Conservation (phyloP, 2,888 invertebrate species). For the Callosobruchus maculatus region DNA sequence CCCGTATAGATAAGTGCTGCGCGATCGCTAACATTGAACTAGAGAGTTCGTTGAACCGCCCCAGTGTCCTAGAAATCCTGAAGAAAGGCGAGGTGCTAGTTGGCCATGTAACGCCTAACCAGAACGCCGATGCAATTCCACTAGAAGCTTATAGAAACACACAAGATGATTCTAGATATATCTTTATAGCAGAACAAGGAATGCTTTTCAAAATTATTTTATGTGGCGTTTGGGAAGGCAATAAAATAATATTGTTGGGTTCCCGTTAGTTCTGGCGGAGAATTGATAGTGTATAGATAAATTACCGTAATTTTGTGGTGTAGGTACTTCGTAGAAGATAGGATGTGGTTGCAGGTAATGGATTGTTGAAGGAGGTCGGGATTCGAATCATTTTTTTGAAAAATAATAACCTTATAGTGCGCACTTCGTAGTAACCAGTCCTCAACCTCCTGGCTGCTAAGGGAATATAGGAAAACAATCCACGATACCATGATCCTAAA, state of each 20-base stretch:
- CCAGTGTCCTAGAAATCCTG: slow-evolving; percentile 49
- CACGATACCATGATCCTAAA: too few relatives aligned
- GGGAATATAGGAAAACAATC: too few relatives aligned
- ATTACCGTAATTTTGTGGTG: too few relatives aligned
- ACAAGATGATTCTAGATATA: not conserved
- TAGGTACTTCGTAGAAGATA: too few relatives aligned
- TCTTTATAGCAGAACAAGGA: not conserved
- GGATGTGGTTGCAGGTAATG: too few relatives aligned
- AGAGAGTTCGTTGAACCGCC: slow-evolving; percentile 46
- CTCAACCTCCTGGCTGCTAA: too few relatives aligned
- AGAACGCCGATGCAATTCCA: slow-evolving; percentile 20
- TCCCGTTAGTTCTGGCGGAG: not conserved
- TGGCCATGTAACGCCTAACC: slow-evolving; percentile 32
- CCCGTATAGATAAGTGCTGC: not conserved
- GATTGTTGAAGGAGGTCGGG: too few relatives aligned
- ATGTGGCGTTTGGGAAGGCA: not conserved
- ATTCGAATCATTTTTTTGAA: too few relatives aligned
- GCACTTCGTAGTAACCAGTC: too few relatives aligned
- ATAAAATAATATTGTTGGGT: not conserved
- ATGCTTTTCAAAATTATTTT: not conserved
- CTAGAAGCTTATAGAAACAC: slow-evolving; percentile 6
- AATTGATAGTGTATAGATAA: too few relatives aligned
- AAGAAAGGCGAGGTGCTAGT: slow-evolving; percentile 35
- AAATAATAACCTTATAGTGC: too few relatives aligned
- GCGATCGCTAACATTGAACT: slow-evolving; percentile 14